phyloP scores from a whole-genome alignment of 2,113 vertebrate species.

The Delphinapterus leucas region DNA sequence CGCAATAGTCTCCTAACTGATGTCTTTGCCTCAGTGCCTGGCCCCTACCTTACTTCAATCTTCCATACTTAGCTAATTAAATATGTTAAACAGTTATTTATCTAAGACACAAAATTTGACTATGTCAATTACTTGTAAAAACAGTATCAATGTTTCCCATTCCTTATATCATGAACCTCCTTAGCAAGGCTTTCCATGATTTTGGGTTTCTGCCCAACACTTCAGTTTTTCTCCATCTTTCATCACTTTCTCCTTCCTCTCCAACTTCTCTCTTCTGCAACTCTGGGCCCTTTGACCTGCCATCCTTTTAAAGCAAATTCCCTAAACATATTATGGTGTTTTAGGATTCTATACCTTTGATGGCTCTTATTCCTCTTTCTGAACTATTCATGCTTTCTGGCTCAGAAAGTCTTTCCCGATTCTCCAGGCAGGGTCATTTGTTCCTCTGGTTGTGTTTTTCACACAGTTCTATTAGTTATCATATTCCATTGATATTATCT shows the following conservation, averaged over 20 bases:
- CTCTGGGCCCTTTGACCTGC: neutral
- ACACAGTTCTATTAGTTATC: neutral
- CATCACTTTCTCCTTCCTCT: neutral
- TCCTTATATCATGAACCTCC: neutral
- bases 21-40: neutral
- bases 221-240: neutral
- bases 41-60: neutral
- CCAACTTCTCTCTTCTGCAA: neutral
- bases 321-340: neutral
- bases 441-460: neutral
- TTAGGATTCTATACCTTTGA: neutral
- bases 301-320: neutral
- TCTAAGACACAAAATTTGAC: neutral
- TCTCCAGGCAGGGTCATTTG: neutral
- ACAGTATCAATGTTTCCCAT: neutral
- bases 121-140: neutral
- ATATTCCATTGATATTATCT: neutral
- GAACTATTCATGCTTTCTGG: neutral
- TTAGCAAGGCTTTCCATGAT: neutral
- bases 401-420: neutral
- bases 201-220: neutral
- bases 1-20: neutral
- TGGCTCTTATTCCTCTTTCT: neutral
- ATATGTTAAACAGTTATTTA: neutral
- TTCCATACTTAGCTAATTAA: neutral